A percentile compares a stretch with the other conserved stretches of the same genome.
Evolutionary conservation across 2,113 vertebrate genomes (phyloP).

Genomic region (Pteruthius melanotis): DNA sequence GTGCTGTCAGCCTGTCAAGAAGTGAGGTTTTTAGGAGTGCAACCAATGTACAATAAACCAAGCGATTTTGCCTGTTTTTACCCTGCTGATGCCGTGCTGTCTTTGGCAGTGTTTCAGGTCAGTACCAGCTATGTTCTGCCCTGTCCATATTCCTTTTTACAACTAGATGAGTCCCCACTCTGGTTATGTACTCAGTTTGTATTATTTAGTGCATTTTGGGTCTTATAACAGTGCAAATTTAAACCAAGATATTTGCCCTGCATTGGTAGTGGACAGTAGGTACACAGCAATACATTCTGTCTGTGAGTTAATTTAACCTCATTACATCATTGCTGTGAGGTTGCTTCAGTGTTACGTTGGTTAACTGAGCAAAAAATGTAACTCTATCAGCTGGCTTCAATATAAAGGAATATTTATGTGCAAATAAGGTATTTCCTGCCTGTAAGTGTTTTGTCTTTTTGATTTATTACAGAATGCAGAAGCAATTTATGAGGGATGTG

Average conservation of each 20-base stretch:
- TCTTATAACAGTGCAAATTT: not conserved
- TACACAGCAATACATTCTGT: not conserved
- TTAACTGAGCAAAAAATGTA: not conserved
- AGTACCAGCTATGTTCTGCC: not conserved
- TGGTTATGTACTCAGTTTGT: not conserved
- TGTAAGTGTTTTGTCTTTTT: rapidly evolving
- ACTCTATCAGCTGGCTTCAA: not conserved
- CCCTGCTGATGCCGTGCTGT: not conserved
- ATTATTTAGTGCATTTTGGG: not conserved
- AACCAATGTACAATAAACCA: not conserved
- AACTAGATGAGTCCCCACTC: not conserved
- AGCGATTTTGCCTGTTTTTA: not conserved
- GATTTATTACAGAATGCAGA: not conserved
- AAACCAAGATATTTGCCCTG: not conserved
- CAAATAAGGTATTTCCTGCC: not conserved
- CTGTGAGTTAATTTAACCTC: not conserved
- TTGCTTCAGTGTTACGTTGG: not conserved
- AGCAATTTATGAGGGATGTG: not conserved
- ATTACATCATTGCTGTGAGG: not conserved
- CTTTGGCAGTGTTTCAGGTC: not conserved
- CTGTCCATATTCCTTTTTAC: not conserved
- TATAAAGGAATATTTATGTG: not conserved
- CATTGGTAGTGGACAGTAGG: not conserved
- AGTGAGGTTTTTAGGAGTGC: not conserved
- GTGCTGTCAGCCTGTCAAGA: not conserved